Conservation (phyloP, 2,888 invertebrate species). For the Dichetophora obliterata region DNA sequence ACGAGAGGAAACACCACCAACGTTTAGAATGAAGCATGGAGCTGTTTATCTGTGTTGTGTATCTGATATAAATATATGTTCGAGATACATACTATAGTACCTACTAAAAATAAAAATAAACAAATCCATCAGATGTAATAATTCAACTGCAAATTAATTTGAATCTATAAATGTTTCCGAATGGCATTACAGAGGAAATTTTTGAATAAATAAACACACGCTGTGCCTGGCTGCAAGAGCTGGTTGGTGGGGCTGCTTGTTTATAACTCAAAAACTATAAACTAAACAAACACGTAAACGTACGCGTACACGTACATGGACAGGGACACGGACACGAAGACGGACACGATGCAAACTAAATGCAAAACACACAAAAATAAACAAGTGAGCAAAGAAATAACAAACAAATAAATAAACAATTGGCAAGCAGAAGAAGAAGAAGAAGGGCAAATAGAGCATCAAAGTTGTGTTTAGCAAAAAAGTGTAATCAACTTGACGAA, state of each 20-base stretch:
- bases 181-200: conserved; percentile 14
- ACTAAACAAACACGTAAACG: background rate
- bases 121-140: conserved; percentile 30
- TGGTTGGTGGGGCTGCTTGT: conserved; percentile 36
- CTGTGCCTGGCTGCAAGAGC: conserved; percentile 40
- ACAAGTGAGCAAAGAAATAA: background rate
- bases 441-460: background rate
- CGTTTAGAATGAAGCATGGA: background rate
- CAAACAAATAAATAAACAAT: conserved; percentile 20
- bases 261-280: conserved; percentile 26
- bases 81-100: background rate
- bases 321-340: background rate
- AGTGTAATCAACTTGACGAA: background rate
- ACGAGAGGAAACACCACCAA: background rate
- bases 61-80: background rate
- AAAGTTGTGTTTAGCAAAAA: background rate
- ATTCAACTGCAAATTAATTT: conserved; percentile 28
- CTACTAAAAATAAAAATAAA: conserved; percentile 24
- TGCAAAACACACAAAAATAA: conserved; percentile 18
- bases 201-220: conserved; percentile 12
- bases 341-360: background rate
- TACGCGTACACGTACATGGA: background rate
- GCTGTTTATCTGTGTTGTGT: background rate
- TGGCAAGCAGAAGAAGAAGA: background rate
- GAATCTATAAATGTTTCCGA: conserved; percentile 26